Evolutionary conservation across 2,797 vertebrate species (phyloP), one percentile per base, ranked within the genome.

Genomic region (Picus viridis): DNA sequence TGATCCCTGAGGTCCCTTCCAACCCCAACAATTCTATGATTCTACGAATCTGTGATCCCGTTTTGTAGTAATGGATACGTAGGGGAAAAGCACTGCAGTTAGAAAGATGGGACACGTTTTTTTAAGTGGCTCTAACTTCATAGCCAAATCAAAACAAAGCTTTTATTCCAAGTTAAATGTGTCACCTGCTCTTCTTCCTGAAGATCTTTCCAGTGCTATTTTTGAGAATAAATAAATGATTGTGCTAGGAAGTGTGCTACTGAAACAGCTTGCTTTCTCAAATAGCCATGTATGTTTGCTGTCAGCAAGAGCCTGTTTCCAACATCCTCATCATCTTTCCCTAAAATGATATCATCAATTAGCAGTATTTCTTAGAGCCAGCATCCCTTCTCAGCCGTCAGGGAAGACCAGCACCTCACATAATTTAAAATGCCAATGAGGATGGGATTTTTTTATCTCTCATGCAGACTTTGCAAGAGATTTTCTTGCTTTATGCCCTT

Each of bases 301-400:
- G 63, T 57, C 72, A 90, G 67, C 0, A 0, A 68, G 47, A 49
- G 47, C 22, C 47, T 23, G 22, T 51, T 51, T 23, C 12, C 49
- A 51, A 24, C 23, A 51, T 13, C 13, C 49, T 53, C 94, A 86
- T 77, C 5, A 70, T 41, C 73, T 72, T 90, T 75, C 43, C 20
- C 72, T 77, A 83, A 78, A 89, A 83, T 16, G 9, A 29, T 53
- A 88, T 8, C 74, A 89, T 51, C 26, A 78, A 73, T 84, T 68
- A 83, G 58, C 69, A 87, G 77, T 85, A 93, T 79, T 91, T 76
- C 80, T 76, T 71, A 74, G 29, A 51, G 30, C 22, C 62, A 71
- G 22, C 61, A 57, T 49, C 56, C 43, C 22, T 80, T 83, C 65
- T n/a, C 18, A 78, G 81, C 49, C 54, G 45, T 8, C 34, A 89